phyloP scores from a whole-genome alignment of 2,888 invertebrate species.

The Philonicus albiceps region DNA sequence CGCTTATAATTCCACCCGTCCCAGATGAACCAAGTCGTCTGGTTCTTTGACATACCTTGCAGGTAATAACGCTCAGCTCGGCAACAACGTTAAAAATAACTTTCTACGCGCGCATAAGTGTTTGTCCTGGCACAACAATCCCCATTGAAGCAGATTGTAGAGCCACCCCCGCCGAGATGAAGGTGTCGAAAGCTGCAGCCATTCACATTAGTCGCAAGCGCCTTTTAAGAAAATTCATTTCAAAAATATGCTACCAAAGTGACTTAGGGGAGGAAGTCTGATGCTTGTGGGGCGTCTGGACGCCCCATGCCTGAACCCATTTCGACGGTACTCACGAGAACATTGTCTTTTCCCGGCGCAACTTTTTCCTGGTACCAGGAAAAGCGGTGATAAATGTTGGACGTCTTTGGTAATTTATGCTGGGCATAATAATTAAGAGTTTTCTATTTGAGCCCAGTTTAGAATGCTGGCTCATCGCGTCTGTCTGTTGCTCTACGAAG shows the following conservation, averaged over 20 bases:
- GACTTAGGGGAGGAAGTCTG: background rate
- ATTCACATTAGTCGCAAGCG: background rate
- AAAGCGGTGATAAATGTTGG: slow-evolving; percentile 28
- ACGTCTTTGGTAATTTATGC: slow-evolving; percentile 25
- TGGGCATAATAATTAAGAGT: slow-evolving; percentile 20
- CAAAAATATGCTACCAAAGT: background rate
- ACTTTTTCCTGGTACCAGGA: background rate
- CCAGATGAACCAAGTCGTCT: background rate
- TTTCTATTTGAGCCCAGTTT: slow-evolving; percentile 7
- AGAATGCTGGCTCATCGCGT: background rate
- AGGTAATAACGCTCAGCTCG: background rate
- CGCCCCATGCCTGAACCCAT: background rate
- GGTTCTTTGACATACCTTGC: background rate
- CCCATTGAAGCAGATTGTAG: background rate
- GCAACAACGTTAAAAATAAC: background rate
- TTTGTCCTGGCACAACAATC: background rate
- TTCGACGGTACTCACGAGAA: background rate
- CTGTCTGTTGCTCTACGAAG: background rate
- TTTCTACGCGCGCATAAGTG: background rate
- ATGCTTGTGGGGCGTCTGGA: background rate
- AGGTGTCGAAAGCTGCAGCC: background rate
- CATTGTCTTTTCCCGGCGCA: background rate
- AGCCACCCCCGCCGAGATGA: background rate
- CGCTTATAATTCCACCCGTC: background rate
- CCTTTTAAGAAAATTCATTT: slow-evolving; percentile 22